Evolutionary conservation across 2,888 invertebrate genomes (phyloP).

Genomic region (Plagodis dolabraria): DNA sequence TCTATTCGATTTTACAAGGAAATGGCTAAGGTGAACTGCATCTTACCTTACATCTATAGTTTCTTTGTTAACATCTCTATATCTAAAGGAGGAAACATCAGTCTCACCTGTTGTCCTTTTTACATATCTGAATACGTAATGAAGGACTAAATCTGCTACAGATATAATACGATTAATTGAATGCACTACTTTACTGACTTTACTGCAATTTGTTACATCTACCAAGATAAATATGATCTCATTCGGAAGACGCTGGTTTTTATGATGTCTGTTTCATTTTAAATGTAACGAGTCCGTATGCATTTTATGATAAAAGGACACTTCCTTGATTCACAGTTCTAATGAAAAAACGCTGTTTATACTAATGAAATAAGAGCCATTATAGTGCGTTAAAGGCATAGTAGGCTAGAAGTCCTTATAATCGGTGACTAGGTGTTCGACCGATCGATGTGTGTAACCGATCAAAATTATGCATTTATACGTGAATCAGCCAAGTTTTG

Average conservation of each 20-base stretch:
- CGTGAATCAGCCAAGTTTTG: too few species aligned
- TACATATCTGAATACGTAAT: constrained; percentile 51
- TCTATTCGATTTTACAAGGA: too few species aligned
- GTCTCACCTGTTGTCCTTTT: constrained; percentile 49
- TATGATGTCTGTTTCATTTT: constrained; percentile 11
- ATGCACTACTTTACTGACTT: constrained; percentile 22
- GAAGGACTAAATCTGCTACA: constrained; percentile 45
- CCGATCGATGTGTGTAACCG: constrained; percentile 7
- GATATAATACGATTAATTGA: constrained; percentile 32
- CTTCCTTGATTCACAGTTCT: not conserved
- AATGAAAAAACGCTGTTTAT: not conserved
- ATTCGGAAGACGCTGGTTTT: constrained; percentile 22
- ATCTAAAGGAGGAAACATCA: constrained; percentile 40
- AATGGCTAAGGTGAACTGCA: too few species aligned
- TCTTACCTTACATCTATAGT: too few species aligned
- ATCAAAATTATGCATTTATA: not conserved
- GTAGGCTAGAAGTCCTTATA: not conserved
- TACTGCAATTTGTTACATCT: constrained; percentile 21
- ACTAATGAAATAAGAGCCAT: too few species aligned
- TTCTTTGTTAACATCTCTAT: not conserved
- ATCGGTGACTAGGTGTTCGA: constrained; percentile 6
- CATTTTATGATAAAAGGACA: not conserved
- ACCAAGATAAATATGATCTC: constrained; percentile 30
- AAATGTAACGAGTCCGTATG: constrained; percentile 3
- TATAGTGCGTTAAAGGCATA: not conserved